These are phyloP conservation scores for Lycia hirtaria DNA, from an alignment of 2,888 invertebrate genomes.

Conservation along the genomic window DNA sequence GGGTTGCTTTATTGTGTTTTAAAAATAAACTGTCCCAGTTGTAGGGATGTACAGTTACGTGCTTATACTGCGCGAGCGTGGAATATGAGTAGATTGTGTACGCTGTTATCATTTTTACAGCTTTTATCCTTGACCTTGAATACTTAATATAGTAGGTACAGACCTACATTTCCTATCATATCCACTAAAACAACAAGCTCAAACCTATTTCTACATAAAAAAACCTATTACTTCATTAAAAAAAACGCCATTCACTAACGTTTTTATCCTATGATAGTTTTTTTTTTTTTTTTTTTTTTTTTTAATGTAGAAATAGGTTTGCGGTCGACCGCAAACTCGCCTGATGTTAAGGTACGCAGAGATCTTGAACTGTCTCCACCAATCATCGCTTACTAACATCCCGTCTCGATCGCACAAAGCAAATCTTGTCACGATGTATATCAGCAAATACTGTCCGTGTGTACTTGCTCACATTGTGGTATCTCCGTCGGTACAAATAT, in stretches of 20 bases:
- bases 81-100: neutral
- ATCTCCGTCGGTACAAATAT: constrained; percentile 58
- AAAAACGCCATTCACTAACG: too few species aligned
- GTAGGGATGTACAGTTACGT: constrained; percentile 5
- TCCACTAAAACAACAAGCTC: too few species aligned
- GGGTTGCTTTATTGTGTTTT: constrained; percentile 18
- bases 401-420: constrained; percentile 15
- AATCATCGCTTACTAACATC: neutral
- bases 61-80: neutral
- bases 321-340: too few species aligned
- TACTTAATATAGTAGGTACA: too few species aligned
- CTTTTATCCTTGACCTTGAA: too few species aligned
- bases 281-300: too few species aligned
- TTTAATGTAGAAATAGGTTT: too few species aligned
- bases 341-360: too few species aligned
- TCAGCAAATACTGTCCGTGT: constrained; percentile 41
- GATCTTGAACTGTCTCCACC: neutral
- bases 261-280: too few species aligned
- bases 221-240: too few species aligned
- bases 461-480: constrained; percentile 18
- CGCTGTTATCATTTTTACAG: neutral
- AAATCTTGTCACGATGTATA: constrained; percentile 37
- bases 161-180: too few species aligned
- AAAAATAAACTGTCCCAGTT: constrained; percentile 10
- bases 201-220: too few species aligned